Conservation (phyloP, 2,113 vertebrate genomes). For the Daphoenositta chrysoptera region DNA sequence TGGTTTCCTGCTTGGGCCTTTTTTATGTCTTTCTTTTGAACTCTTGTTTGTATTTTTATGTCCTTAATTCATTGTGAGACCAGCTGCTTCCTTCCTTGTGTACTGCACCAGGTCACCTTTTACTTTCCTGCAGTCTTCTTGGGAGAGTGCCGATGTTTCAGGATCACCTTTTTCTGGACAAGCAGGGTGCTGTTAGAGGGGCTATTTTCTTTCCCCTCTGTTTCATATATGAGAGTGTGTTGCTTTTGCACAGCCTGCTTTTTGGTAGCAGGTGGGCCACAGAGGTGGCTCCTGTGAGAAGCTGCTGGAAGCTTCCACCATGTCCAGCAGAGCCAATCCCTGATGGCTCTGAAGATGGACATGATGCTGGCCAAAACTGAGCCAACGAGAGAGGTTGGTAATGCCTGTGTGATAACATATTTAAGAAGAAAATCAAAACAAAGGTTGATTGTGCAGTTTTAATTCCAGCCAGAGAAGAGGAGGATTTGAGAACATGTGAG, state of each 20-base stretch:
- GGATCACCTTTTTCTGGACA: background rate
- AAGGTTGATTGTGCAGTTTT: background rate
- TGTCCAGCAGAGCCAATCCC: background rate
- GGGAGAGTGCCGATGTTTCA: background rate
- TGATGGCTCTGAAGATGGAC: background rate
- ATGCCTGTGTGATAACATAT: background rate
- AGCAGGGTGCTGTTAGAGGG: background rate
- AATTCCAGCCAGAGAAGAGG: background rate
- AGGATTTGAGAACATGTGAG: background rate
- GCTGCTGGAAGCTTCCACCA: background rate
- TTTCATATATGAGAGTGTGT: background rate
- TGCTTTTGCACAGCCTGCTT: background rate
- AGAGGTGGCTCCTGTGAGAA: background rate
- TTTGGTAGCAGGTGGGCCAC: rapidly evolving
- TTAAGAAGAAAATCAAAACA: background rate
- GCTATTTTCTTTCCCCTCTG: background rate
- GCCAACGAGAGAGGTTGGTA: rapidly evolving
- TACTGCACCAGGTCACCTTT: background rate
- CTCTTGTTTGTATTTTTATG: background rate
- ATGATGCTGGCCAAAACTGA: background rate
- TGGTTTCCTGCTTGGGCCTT: background rate
- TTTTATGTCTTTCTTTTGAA: background rate
- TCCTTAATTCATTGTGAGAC: background rate
- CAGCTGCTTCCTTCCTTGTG: background rate
- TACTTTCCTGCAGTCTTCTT: background rate